Base-by-base conservation (phyloP, 2,797 vertebrate genomes). In the Melanitta fusca region DNA sequence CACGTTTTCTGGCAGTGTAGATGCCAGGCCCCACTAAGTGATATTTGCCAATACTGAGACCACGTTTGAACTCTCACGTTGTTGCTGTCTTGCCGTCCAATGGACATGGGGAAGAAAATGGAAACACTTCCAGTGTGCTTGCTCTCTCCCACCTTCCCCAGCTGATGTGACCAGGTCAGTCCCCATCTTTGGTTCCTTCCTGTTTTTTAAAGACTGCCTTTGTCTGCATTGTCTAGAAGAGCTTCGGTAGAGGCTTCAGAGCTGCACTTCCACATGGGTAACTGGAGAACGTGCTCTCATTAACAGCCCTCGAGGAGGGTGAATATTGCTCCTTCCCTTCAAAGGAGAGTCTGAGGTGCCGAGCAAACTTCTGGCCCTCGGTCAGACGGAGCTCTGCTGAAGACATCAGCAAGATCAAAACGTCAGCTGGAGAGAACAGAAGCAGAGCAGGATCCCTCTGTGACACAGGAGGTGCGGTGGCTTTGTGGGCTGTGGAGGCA, bases 171-270 rank as follows among this genome's bases (percentile, higher is more conserved):
- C 66, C 85, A 93, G 82, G 80, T 95, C 80, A 51, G 41, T 84
- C 88, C 70, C 68, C 45, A 57, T 81, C 70, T 86, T 95, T 84
- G 62, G 72, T 88, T 79, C 62, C 72, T 87, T 51, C 45, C 70
- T 95, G 69, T 85, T 49, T 54, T 34, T 89, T 81, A 54, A 75
- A 86, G 93, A 27, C 80, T 54, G 65, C 89, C 93, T 0, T 4
- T 75, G 73, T 91, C 91, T 72, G 70, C 88, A 86, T 88, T 95
- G 82, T 94, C 88, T 94, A 85, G 36, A 93, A 38, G 43, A 91
- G 80, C 85, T 86, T 72, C n/a, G 61, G 75, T 64, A 75, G 75
- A 92, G 80, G 80, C 47, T 93, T 75, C 68, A 85, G 89, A 92
- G 95, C 60, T 1, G 9, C 43, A 36, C 74, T 93, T 89, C 79